Percentiles rank a stretch among this genome's conserved stretches.
These are phyloP conservation scores for Malurus leucopterus DNA, from an alignment of 2,797 vertebrate genomes.

Conservation along the genomic window DNA sequence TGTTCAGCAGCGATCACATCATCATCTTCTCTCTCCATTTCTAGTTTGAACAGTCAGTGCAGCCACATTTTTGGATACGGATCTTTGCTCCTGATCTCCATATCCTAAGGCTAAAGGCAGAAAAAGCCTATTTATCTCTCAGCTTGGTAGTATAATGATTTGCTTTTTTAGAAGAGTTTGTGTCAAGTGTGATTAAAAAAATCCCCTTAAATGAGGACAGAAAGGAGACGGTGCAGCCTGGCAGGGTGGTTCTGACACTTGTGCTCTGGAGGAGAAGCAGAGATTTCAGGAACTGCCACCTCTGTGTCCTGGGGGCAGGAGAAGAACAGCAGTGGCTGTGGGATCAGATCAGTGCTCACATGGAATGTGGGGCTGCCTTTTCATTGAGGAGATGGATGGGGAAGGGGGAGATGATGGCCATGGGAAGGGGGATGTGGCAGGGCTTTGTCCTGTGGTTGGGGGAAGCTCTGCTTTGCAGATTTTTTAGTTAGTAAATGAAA, in stretches of 20 bases:
- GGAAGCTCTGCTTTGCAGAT: too few relatives aligned
- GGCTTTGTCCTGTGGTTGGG: too few relatives aligned
- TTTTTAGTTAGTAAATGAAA: too few relatives aligned
- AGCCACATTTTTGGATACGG: not conserved
- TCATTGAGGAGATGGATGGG: fast-evolving
- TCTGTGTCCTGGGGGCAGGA: not conserved
- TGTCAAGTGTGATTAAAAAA: fast-evolving
- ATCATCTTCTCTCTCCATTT: not conserved
- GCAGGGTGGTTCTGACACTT: too few relatives aligned
- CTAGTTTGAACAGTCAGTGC: not conserved
- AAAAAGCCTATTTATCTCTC: not conserved
- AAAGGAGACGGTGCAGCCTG: not conserved
- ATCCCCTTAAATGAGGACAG: not conserved
- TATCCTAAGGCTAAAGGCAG: not conserved
- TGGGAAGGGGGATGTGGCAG: too few relatives aligned
- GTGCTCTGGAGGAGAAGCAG: not conserved
- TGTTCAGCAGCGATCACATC: not conserved
- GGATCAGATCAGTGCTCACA: not conserved
- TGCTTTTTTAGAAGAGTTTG: not conserved
- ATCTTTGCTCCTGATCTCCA: not conserved
- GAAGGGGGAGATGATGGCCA: not conserved
- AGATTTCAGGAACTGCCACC: not conserved
- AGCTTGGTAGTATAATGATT: not conserved
- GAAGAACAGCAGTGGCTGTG: not conserved
- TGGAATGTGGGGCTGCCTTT: not conserved